These are phyloP conservation scores for Lampris incognitus DNA, from an alignment of 2,113 vertebrate species.

Conservation along the genomic window DNA sequence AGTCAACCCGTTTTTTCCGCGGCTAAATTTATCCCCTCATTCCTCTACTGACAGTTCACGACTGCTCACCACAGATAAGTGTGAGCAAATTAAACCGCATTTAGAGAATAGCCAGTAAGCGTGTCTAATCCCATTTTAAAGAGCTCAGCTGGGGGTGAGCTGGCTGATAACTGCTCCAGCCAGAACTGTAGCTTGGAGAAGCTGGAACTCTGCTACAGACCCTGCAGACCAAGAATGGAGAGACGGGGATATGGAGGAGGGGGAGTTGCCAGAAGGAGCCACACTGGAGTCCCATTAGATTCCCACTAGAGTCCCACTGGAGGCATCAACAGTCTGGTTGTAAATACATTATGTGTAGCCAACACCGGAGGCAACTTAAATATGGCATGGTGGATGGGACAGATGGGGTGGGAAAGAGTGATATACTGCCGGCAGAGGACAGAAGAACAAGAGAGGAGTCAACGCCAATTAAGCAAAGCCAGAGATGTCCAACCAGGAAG, in stretches of 20 bases:
- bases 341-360: slow-evolving; percentile 79
- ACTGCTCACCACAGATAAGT: slow-evolving; percentile 82
- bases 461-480: slow-evolving; percentile 33
- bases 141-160: slow-evolving; percentile 62
- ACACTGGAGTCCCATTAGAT: slow-evolving; percentile 62
- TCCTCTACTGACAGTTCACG: slow-evolving; percentile 68
- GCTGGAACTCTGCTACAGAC: slow-evolving; percentile 61
- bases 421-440: slow-evolving; percentile 45
- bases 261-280: neutral
- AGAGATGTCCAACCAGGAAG: neutral
- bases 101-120: slow-evolving; percentile 77
- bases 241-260: slow-evolving; percentile 30
- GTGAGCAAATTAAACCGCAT: slow-evolving; percentile 68
- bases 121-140: slow-evolving; percentile 81
- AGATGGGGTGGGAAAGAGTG: slow-evolving; percentile 27
- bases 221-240: slow-evolving; percentile 64
- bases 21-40: slow-evolving; percentile 60
- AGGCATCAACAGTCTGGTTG: slow-evolving; percentile 75
- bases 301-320: slow-evolving; percentile 61
- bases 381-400: slow-evolving; percentile 56
- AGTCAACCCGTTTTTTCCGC: slow-evolving; percentile 22
- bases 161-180: slow-evolving; percentile 69
- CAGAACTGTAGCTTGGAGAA: slow-evolving; percentile 71
- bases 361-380: slow-evolving; percentile 54
- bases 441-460: slow-evolving; percentile 42